Base-by-base conservation (phyloP, 2,113 vertebrate species). In the Phylloscopus whistleri region DNA sequence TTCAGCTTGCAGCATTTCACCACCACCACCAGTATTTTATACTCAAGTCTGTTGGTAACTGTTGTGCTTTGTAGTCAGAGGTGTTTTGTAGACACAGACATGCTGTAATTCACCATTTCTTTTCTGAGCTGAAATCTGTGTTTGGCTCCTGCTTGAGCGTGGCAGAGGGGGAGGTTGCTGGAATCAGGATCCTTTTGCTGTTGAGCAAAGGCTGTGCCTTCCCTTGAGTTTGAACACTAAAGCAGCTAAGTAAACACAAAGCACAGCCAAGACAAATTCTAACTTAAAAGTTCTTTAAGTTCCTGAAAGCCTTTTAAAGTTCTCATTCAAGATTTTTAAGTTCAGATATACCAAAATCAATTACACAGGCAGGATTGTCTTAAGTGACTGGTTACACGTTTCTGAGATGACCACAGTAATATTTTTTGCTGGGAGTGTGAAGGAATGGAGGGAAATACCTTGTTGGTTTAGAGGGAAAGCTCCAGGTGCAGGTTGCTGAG, bases 371-470 rank as follows among this genome's bases (percentile, higher is more conserved):
- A 7, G 33, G 20, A 46, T 67, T 78, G 39, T 35, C 12, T 59
- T 23, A 21, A 60, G n/a, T 35, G 69, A 46, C 30, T 1, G 0
- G 6, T 80, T 81, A 23, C 0, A 0, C 63, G 55, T 74, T 84
- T 78, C 84, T 70, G 35, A 30, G 46, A 19, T 63, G 35, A 35
- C 1, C 12, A 30, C 8, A 0, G 4, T 19, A 20, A 6, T 13
- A 23, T 60, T 66, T 89, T 53, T 46, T 67, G 14, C 33, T 73
- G 70, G 52, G 70, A 69, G 24, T 9, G 13, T 0, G 0, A 46
- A 35, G 48, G 52, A 72, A 46, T 52, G 64, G 11, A 80, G 44
- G 87, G 19, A 51, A 59, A 67, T 1, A 6, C 10, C 2, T 1
- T 1, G 27, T 20, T 56, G 43, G 62, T 37, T 81, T 59, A 9